These are phyloP conservation scores for Busseola fusca DNA, from an alignment of 2,888 invertebrate species.

Conservation along the genomic window DNA sequence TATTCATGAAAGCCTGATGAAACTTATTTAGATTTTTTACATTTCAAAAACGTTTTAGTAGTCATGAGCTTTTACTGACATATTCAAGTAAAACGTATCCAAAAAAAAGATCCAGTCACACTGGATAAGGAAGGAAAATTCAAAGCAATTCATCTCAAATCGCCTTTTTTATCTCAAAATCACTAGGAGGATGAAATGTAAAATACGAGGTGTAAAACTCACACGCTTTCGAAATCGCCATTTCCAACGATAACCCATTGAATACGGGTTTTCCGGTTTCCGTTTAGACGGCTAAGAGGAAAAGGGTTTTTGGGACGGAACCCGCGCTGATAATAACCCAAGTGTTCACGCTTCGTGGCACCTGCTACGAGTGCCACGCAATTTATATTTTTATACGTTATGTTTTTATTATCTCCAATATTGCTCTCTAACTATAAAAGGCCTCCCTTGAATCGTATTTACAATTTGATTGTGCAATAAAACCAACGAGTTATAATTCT, in stretches of 20 bases:
- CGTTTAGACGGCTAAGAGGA: slow-evolving; percentile 61
- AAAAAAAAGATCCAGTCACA: slow-evolving; percentile 13
- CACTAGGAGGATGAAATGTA: slow-evolving; percentile 41
- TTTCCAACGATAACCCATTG: slow-evolving; percentile 66
- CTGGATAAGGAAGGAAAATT: slow-evolving; percentile 22
- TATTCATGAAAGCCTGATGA: slow-evolving; percentile 5
- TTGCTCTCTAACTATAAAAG: slow-evolving; percentile 45
- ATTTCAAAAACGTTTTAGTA: neutral
- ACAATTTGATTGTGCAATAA: slow-evolving; percentile 40
- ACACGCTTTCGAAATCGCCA: slow-evolving; percentile 61
- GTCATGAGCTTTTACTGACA: neutral
- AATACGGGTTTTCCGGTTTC: slow-evolving; percentile 68
- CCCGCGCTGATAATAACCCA: slow-evolving; percentile 66
- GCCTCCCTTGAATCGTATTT: slow-evolving; percentile 44
- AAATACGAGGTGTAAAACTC: slow-evolving; percentile 59
- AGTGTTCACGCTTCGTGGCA: slow-evolving; percentile 66
- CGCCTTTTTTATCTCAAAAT: slow-evolving; percentile 44
- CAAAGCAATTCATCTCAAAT: slow-evolving; percentile 40
- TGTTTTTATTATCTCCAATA: slow-evolving; percentile 58
- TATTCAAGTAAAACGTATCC: slow-evolving; percentile 9
- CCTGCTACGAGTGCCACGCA: slow-evolving; percentile 67
- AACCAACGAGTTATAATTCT: slow-evolving; percentile 42
- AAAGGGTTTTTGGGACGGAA: slow-evolving; percentile 64
- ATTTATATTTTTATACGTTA: slow-evolving; percentile 57
- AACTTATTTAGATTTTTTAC: neutral